phyloP scores from a whole-genome alignment of 37 sponge, comb jelly and placozoan species.

The Eunapius fragilis region DNA sequence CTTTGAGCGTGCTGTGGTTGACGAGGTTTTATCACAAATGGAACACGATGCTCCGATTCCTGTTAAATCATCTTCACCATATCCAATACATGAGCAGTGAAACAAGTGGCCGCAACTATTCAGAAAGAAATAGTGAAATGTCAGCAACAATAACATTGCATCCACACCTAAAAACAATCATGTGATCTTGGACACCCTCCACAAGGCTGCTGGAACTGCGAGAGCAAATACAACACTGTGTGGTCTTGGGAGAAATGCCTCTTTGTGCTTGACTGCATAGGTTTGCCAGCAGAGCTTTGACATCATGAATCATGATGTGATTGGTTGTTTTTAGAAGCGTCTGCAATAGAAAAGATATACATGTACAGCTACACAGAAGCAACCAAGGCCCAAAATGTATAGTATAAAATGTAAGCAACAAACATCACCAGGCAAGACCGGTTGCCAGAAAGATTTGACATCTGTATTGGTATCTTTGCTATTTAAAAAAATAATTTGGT shows the following conservation, averaged over 20 bases:
- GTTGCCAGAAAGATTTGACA: too few relatives aligned
- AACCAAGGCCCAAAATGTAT: too few relatives aligned
- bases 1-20: not conserved
- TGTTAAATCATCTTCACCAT: not conserved
- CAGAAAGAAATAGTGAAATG: not conserved
- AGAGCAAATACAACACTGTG: conserved; percentile 46
- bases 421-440: too few relatives aligned
- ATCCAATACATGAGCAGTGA: conserved; percentile 61
- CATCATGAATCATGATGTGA: conserved; percentile 71
- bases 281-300: conserved; percentile 33
- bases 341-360: too few relatives aligned
- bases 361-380: too few relatives aligned
- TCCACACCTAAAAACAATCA: conserved; percentile 58
- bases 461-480: too few relatives aligned
- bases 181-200: conserved; percentile 59
- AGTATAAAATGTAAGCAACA: too few relatives aligned
- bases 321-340: conserved; percentile 73
- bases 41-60: not conserved
- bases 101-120: conserved; percentile 73
- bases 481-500: too few relatives aligned
- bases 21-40: not conserved
- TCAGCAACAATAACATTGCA: not conserved
- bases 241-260: conserved; percentile 40
- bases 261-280: conserved; percentile 39
- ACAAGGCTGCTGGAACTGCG: conserved; percentile 28